Evolutionary conservation across 1,140 invertebrate genomes (phyloP).

Genomic region (Solenopsis fugax): DNA sequence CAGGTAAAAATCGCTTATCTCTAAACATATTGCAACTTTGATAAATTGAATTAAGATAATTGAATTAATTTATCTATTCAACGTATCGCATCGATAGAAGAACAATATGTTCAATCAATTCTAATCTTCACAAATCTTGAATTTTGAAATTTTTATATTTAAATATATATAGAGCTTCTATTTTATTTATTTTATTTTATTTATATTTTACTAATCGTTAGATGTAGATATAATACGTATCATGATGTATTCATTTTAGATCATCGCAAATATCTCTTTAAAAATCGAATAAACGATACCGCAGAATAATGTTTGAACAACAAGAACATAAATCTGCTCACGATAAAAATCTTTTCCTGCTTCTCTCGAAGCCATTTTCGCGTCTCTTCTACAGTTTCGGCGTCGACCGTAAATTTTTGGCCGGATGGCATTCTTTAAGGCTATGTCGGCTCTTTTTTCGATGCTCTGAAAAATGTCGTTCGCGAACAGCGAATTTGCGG

Average conservation of each 20-base stretch:
- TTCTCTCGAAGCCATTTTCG: constrained; percentile 23
- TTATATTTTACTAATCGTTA: not conserved
- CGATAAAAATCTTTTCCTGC: constrained; percentile 32
- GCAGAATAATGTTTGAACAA: constrained; percentile 12
- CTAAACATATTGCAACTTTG: not conserved
- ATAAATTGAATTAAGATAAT: not conserved
- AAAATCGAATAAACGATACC: not conserved
- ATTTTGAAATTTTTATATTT: not conserved
- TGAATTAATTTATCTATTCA: not conserved
- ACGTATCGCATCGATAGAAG: not conserved
- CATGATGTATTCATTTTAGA: not conserved
- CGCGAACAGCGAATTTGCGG: constrained; percentile 42
- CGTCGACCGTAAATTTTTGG: constrained; percentile 46
- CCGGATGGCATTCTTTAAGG: constrained; percentile 41
- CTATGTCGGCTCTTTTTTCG: constrained; percentile 47
- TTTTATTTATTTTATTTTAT: not conserved
- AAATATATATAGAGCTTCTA: not conserved
- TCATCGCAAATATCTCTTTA: not conserved
- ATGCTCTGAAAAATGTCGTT: constrained; percentile 47
- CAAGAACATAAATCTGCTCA: constrained; percentile 22
- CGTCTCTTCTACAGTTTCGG: constrained; percentile 40
- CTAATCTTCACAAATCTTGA: not conserved
- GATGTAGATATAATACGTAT: not conserved
- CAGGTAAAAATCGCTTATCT: not conserved
- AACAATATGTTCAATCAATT: not conserved